Percentiles rank a stretch among this genome's conserved stretches.
These are phyloP conservation scores for Thecophora atra DNA, from an alignment of 2,888 invertebrate species.

Conservation along the genomic window DNA sequence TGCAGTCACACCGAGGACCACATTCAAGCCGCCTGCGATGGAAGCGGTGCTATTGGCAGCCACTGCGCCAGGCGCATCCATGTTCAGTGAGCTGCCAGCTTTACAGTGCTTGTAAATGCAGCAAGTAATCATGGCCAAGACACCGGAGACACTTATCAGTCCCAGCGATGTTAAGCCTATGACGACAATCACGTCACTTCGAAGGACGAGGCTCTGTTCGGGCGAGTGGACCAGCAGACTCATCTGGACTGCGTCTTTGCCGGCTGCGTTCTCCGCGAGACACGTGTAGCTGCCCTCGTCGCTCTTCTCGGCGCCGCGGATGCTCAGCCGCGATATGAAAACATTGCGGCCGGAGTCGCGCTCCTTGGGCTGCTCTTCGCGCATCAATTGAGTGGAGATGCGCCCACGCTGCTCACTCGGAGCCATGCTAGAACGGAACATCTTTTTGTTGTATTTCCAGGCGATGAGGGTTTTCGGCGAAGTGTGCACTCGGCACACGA, in stretches of 20 bases:
- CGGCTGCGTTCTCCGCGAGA: conserved; percentile 82
- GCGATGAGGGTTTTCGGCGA: conserved; percentile 80
- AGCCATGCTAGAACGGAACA: conserved; percentile 46
- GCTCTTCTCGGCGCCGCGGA: conserved; percentile 71
- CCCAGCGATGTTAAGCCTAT: conserved; percentile 59
- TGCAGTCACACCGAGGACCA: conserved; percentile 38
- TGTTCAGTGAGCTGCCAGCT: conserved; percentile 48
- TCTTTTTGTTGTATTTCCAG: conserved; percentile 73
- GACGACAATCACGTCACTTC: conserved; percentile 57
- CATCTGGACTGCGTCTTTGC: conserved; percentile 78
- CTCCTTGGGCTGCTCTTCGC: conserved; percentile 60
- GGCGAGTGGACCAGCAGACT: conserved; percentile 57
- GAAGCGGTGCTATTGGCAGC: conserved; percentile 40
- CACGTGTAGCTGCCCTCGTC: conserved; percentile 82
- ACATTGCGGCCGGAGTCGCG: conserved; percentile 57
- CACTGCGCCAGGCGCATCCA: neutral
- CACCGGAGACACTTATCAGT: conserved; percentile 57
- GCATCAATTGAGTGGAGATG: conserved; percentile 56
- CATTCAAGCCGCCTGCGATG: conserved; percentile 47
- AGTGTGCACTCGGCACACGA: conserved; percentile 79
- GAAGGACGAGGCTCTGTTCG: conserved; percentile 51
- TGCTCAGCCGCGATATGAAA: conserved; percentile 69
- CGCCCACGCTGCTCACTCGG: conserved; percentile 47
- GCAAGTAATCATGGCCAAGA: conserved; percentile 59
- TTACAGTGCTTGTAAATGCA: conserved; percentile 59